Evolutionary conservation across 1,140 invertebrate genomes (phyloP).

Genomic region (Leguminivora glycinivorella): DNA sequence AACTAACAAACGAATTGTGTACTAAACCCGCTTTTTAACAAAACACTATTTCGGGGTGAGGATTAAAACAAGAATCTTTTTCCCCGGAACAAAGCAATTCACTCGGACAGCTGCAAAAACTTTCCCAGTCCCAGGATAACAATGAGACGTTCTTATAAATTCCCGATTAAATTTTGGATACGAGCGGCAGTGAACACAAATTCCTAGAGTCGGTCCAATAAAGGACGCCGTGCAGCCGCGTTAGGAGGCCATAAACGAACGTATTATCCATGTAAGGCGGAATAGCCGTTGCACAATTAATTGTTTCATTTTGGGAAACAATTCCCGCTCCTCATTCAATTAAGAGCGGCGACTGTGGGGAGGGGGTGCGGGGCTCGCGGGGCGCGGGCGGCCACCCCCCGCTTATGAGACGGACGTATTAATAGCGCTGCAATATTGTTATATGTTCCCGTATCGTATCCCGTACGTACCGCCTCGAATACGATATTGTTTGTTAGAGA

Average conservation of each 20-base stretch:
- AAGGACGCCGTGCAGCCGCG: constrained; percentile 76
- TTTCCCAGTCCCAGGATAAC: constrained; percentile 55
- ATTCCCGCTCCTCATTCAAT: constrained; percentile 79
- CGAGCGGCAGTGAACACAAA: constrained; percentile 77
- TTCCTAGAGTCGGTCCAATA: constrained; percentile 78
- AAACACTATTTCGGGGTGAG: constrained; percentile 42
- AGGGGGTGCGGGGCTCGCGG: constrained; percentile 36
- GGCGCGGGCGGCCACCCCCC: constrained; percentile 43
- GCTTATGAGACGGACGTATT: constrained; percentile 77
- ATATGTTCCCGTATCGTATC: constrained; percentile 69
- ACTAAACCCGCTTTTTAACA: constrained; percentile 37
- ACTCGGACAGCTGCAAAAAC: constrained; percentile 62
- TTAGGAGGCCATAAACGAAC: constrained; percentile 78
- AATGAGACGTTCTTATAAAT: constrained; percentile 74
- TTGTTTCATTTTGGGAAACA: constrained; percentile 80
- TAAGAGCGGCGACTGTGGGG: constrained; percentile 74
- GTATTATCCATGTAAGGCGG: constrained; percentile 79
- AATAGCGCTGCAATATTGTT: constrained; percentile 79
- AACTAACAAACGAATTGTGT: constrained; percentile 51
- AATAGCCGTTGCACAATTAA: constrained; percentile 80
- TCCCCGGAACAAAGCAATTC: constrained; percentile 53
- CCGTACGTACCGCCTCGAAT: constrained; percentile 70
- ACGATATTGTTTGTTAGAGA: constrained; percentile 78
- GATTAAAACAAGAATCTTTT: constrained; percentile 53
- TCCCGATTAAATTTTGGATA: constrained; percentile 77